These are phyloP conservation scores for Rotaria sp. DNA, from an alignment of 2,888 invertebrate species.

Conservation along the genomic window DNA sequence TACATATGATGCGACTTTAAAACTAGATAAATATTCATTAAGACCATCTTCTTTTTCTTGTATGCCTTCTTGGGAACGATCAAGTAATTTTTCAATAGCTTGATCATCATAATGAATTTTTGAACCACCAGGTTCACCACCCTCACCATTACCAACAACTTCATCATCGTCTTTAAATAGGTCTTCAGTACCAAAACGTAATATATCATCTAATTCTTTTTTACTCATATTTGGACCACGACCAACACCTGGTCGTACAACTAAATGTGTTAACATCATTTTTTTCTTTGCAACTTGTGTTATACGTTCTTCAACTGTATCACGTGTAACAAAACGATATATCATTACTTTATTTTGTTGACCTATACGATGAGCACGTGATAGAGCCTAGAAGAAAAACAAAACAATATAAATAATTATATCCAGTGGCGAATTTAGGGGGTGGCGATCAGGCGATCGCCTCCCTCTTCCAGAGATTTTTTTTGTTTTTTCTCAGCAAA, in stretches of 20 bases:
- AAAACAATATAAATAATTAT: not conserved
- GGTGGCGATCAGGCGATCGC: no score
- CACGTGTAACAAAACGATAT: slow-evolving; percentile 94
- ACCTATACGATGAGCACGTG: slow-evolving; percentile 95
- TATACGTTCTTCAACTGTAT: slow-evolving; percentile 94
- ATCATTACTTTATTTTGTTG: slow-evolving; percentile 99
- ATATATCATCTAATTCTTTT: slow-evolving; percentile 94
- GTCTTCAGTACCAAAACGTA: slow-evolving; percentile 96
- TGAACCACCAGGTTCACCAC: not conserved
- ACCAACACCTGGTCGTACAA: slow-evolving; percentile 89
- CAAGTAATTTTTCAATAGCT: slow-evolving; percentile 82
- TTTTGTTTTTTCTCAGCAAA: no score
- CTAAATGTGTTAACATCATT: slow-evolving; percentile 98
- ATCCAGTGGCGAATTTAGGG: no score
- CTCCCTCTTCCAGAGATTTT: no score
- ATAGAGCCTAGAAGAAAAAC: slow-evolving; percentile 72
- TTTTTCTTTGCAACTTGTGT: slow-evolving; percentile 96
- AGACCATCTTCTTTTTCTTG: slow-evolving; percentile 97
- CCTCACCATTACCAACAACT: slow-evolving; percentile 38
- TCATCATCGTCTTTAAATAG: slow-evolving; percentile 88
- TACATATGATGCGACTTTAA: slow-evolving; percentile 91
- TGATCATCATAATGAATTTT: slow-evolving; percentile 85
- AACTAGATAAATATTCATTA: slow-evolving; percentile 94
- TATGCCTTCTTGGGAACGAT: slow-evolving; percentile 86
- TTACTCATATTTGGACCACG: slow-evolving; percentile 79